phyloP scores from a whole-genome alignment of 2,888 invertebrate species.

The Hirtodrosophila cameraria region DNA sequence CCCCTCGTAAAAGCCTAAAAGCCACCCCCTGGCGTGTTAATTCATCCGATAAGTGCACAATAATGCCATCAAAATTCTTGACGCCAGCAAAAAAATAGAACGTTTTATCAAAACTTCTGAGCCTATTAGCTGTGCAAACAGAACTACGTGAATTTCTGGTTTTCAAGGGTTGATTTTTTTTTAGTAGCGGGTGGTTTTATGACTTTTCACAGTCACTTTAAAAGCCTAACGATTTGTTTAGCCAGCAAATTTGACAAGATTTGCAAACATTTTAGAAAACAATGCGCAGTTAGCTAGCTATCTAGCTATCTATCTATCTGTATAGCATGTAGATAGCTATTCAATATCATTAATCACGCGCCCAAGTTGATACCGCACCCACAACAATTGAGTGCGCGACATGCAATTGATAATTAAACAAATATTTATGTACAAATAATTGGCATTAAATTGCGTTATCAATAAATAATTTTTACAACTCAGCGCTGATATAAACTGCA shows the following conservation, averaged over 20 bases:
- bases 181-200: slow-evolving; percentile 13
- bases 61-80: slow-evolving; percentile 73
- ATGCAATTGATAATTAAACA: slow-evolving; percentile 74
- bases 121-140: slow-evolving; percentile 45
- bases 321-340: not conserved
- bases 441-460: slow-evolving; percentile 82
- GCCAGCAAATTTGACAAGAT: slow-evolving; percentile 46
- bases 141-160: not conserved
- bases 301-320: no score
- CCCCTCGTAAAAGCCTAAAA: slow-evolving; percentile 2
- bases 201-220: slow-evolving; percentile 26
- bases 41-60: slow-evolving; percentile 83
- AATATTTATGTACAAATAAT: slow-evolving; percentile 81
- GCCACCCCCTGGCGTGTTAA: slow-evolving; percentile 69
- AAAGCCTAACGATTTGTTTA: slow-evolving; percentile 55
- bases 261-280: slow-evolving; percentile 59
- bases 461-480: slow-evolving; percentile 80
- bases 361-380: slow-evolving; percentile 9
- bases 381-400: slow-evolving; percentile 46
- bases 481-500: slow-evolving; percentile 57
- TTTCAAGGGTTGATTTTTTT: slow-evolving; percentile 17
- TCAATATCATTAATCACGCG: slow-evolving; percentile 57
- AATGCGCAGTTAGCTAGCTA: slow-evolving; percentile 23
- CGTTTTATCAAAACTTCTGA: slow-evolving; percentile 40
- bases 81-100: slow-evolving; percentile 25